Conservation (phyloP, 92 coral and sea anemone species). For the Epizoanthus illoricatus region DNA sequence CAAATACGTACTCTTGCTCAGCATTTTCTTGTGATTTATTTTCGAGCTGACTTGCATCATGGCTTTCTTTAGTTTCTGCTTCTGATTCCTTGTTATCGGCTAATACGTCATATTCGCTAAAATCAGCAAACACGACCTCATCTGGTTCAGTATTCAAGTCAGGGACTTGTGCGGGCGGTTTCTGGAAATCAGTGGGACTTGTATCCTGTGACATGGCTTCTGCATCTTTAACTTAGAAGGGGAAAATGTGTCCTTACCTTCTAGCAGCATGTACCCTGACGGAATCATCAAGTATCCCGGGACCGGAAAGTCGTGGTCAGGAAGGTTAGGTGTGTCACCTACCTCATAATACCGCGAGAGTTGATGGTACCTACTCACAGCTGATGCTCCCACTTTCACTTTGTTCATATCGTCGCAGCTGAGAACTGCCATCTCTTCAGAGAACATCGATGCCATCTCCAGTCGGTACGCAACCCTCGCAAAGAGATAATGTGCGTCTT, state of each 20-base stretch:
- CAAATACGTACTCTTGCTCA: constrained; percentile 2
- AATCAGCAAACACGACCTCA: constrained; percentile 4
- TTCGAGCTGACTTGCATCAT: background rate
- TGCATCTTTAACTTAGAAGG: background rate
- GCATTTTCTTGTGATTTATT: background rate
- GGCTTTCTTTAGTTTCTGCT: background rate
- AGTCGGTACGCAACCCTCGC: constrained; percentile 14
- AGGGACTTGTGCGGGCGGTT: background rate
- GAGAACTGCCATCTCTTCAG: background rate
- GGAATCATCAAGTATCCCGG: constrained; percentile 21
- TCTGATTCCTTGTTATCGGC: background rate
- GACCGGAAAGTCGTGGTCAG: constrained; percentile 36
- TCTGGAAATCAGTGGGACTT: background rate
- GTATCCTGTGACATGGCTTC: background rate
- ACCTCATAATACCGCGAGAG: constrained; percentile 11
- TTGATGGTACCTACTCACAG: constrained; percentile 39
- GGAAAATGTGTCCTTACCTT: background rate
- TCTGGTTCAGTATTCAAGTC: background rate
- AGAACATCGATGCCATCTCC: constrained; percentile 29
- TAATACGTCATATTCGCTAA: constrained; percentile 1
- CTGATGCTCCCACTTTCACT: constrained; percentile 30
- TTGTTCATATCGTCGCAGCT: constrained; percentile 29
- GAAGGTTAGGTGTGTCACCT: constrained; percentile 39
- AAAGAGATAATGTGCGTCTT: constrained; percentile 35
- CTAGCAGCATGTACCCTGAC: constrained; percentile 7